Conservation (phyloP, 2,888 invertebrate species). For the Agriopis leucophaearia region DNA sequence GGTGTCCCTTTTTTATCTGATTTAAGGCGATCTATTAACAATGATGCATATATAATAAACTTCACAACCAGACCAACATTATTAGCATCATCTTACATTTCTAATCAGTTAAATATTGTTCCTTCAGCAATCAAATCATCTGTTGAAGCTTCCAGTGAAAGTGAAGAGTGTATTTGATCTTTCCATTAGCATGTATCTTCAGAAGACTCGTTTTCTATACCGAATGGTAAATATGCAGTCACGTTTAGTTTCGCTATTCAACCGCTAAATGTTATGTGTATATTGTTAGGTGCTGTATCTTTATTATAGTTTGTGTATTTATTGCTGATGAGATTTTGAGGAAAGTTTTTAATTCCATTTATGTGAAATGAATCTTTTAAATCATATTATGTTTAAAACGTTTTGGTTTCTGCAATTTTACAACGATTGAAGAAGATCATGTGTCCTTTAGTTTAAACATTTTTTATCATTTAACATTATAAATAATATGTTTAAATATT, state of each 20-base stretch:
- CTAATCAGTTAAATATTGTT: too few species aligned
- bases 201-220: conserved; percentile 43
- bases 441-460: too few species aligned
- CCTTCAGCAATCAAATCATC: conserved; percentile 19
- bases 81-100: too few species aligned
- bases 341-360: conserved; percentile 7
- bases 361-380: background rate
- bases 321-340: conserved; percentile 6
- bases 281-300: background rate
- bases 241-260: conserved; percentile 34
- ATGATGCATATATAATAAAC: background rate
- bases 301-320: conserved; percentile 10
- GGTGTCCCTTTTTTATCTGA: too few species aligned
- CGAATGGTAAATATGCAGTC: conserved; percentile 41
- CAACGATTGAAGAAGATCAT: too few species aligned
- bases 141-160: conserved; percentile 33
- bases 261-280: conserved; percentile 21
- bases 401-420: too few species aligned
- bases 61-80: background rate
- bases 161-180: conserved; percentile 38
- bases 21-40: too few species aligned
- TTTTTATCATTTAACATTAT: too few species aligned
- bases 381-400: too few species aligned
- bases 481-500: too few species aligned
- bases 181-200: conserved; percentile 34